These are phyloP conservation scores for Clupea harengus DNA, from an alignment of 2,113 vertebrate species.

Conservation along the genomic window DNA sequence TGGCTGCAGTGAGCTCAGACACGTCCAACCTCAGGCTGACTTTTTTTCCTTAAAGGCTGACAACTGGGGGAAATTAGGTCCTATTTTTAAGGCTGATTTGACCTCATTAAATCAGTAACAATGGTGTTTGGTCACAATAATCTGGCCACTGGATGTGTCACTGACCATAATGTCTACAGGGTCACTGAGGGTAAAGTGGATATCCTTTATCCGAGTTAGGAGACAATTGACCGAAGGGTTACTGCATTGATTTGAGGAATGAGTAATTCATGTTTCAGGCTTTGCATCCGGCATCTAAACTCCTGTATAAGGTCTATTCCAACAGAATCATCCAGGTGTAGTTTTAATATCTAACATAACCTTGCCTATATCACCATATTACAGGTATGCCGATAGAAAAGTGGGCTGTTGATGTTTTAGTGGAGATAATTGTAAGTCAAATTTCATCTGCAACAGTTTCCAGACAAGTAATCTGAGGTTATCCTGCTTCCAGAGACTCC, in stretches of 20 bases:
- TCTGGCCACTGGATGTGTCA: background rate
- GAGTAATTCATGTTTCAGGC: background rate
- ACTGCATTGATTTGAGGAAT: background rate
- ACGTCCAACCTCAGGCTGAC: conserved; percentile 37
- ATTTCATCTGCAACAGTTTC: background rate
- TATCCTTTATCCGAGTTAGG: background rate
- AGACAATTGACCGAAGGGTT: background rate
- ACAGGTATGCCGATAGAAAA: background rate
- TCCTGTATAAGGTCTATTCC: too few species aligned
- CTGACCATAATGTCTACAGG: background rate
- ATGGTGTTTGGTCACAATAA: background rate
- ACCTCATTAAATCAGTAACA: background rate
- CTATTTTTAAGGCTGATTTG: background rate
- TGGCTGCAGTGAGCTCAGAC: conserved; percentile 36
- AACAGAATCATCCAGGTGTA: too few species aligned
- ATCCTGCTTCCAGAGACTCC: background rate
- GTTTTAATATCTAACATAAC: too few species aligned
- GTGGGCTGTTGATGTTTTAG: background rate
- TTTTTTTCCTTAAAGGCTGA: background rate
- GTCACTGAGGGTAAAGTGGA: background rate
- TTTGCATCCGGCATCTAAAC: too few species aligned
- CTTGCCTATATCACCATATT: background rate
- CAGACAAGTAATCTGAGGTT: background rate
- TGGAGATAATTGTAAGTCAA: background rate
- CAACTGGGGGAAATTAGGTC: background rate